Evolutionary conservation across 2,888 invertebrate species (phyloP).

Genomic region (Lasioglossum morio): DNA sequence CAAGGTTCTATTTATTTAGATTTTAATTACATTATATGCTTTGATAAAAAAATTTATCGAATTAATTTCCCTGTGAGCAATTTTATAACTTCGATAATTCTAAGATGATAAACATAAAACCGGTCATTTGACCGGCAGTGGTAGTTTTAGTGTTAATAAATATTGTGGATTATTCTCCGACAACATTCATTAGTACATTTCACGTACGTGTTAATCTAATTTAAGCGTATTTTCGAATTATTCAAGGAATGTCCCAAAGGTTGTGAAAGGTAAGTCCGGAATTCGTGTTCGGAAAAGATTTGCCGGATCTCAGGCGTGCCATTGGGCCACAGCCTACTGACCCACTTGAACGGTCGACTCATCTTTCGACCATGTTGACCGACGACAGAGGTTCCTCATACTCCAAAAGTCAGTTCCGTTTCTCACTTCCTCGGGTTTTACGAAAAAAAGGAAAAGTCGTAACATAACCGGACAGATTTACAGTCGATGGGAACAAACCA

Average conservation of each 20-base stretch:
- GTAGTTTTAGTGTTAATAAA: no score
- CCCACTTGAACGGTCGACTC: constrained; percentile 68
- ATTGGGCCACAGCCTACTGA: constrained; percentile 79
- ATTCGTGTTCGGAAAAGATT: constrained; percentile 58
- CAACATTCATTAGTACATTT: neutral
- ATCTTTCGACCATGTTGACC: constrained; percentile 39
- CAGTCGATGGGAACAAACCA: neutral
- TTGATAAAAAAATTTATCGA: no score
- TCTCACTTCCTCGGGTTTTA: neutral
- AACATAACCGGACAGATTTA: neutral
- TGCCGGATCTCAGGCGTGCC: constrained; percentile 70
- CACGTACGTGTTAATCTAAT: neutral
- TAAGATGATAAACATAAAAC: no score
- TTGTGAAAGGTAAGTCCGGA: constrained; percentile 59
- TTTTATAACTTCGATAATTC: no score
- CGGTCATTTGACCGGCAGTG: no score
- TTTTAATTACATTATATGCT: no score
- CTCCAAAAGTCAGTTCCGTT: constrained; percentile 39
- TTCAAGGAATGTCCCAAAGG: constrained; percentile 47
- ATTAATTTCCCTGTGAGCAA: no score
- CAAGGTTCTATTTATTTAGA: no score
- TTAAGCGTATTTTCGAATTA: neutral
- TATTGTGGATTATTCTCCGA: neutral
- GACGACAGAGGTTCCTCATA: constrained; percentile 17
- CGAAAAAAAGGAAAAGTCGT: neutral